These are phyloP conservation scores for Nicator chloris DNA, from an alignment of 2,113 vertebrate species.

Conservation along the genomic window DNA sequence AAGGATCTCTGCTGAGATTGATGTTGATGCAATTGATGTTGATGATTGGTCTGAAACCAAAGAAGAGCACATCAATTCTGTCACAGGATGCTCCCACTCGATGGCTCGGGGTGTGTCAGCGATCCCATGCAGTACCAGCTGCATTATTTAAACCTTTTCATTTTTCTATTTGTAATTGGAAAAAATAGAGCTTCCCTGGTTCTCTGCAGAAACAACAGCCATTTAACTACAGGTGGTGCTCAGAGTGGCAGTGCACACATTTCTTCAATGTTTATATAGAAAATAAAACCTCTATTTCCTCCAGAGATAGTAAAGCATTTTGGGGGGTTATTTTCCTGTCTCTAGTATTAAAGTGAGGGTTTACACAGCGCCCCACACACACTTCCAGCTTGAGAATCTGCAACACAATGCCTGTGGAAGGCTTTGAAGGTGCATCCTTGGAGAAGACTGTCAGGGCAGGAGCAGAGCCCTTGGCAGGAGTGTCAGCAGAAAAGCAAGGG, in stretches of 20 bases:
- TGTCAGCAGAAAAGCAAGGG: accelerated
- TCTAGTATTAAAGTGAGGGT: neutral
- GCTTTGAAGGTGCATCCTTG: neutral
- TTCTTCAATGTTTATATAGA: neutral
- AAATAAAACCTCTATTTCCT: neutral
- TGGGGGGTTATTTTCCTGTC: neutral
- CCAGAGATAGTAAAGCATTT: neutral
- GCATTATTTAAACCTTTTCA: neutral
- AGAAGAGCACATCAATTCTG: neutral
- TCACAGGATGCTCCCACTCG: neutral
- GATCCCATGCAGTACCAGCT: neutral
- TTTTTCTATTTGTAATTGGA: slow-evolving; percentile 44
- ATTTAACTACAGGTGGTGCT: slow-evolving; percentile 65
- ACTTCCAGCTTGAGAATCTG: neutral
- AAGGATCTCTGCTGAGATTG: neutral
- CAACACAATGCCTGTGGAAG: neutral
- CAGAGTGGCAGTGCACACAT: neutral
- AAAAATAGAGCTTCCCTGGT: slow-evolving; percentile 20
- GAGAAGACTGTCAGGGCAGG: neutral
- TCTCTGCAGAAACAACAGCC: slow-evolving; percentile 36
- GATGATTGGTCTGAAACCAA: neutral
- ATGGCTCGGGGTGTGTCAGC: neutral
- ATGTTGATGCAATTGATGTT: neutral
- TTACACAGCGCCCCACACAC: neutral
- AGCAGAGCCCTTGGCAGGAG: neutral